Base-by-base conservation (phyloP, 2,888 invertebrate genomes). In the Thereva unica region DNA sequence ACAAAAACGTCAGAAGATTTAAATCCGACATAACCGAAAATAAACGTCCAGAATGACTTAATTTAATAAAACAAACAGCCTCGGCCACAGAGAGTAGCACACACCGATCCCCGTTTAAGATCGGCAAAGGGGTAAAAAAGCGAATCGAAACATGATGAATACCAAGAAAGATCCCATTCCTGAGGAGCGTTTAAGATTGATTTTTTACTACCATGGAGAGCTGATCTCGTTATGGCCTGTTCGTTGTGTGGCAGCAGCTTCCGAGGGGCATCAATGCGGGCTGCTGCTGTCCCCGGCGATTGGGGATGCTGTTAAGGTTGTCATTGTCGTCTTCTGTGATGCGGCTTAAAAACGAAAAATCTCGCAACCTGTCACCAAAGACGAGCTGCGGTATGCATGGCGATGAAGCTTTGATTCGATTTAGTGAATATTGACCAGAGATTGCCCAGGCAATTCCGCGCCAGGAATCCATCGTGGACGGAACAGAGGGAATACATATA, bases 21-120 rank as follows among this genome's bases (percentile, higher is more conserved):
- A 67, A 67, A 67, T 67, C 67, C 67, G 63, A 67, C 67, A 67
- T 67, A 63, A 67, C 55, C 63, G 63, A 67, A 67, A 55, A 67
- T 63, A 67, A 61, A 61, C 61, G 61, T 61, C 50, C 61, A 41
- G 50, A 61, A 67, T 67, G 67, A 67, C 67, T 64, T 64, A 64
- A 64, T 67, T 67, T 67, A 57, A 64, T 53, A 67, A 67, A 67
- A 67, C 63, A 67, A 67, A 63, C 63, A 67, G 57, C 53, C 42
- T 44, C 37, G 53, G 44, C 47, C 49, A 57, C 49, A 49, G 42
- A 66, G 56, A 55, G 54, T 55, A 65, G 38, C 56, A 40, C 57
- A 49, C 40, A n/a, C 50, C 4, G n/a, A 23, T 23, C 23, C 23
- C 23, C 23, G 23, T 23, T 23, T 23, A 23, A 23, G 23, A 8